Base-by-base conservation (phyloP, 1,140 invertebrate species). In the Lepidurus couesii region DNA sequence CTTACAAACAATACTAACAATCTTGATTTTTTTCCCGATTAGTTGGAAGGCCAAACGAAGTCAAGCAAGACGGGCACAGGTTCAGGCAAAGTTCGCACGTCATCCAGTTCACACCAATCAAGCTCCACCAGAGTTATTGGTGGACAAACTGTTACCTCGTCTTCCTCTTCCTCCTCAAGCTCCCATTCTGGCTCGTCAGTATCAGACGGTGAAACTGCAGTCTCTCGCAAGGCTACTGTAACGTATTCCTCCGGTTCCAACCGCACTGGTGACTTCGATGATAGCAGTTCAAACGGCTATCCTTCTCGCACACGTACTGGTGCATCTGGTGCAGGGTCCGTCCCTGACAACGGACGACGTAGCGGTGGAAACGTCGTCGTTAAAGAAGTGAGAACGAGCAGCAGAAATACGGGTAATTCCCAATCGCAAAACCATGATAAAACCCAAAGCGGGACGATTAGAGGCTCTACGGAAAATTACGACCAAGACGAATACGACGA, bases 401-500 rank as follows among this genome's bases (percentile, higher is more conserved):
- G 53, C 16, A 79, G 24, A 5, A 9, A 44, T 65, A 65, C 9
- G 6, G n/a, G 53, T 7, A 65, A 65, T 21, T 65, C 53, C 4
- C 16, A 65, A 21, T 13, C 13, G 9, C 16, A 65, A 65, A 47
- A 47, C 45, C 7, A 47, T 10, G 53, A 65, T 16, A 79, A 21
- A 26, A 78, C n/a, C 13, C 76, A 77, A 7, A 47, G 42, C 21
- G 42, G 24, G 10, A 45, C 44, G 7, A 26, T 34, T 3, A 44
- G 43, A 16, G 43, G 42, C 21, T 44, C 34, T 4, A 26, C 42
- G 21, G 76, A 77, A 26, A 45, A 77, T 42, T 42, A 77, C 24
- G 76, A 77, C 26, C 44, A 77, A 34, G 45, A 77, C 76, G 42
- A 77, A 7, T n/a, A 77, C 44, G 76, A 77, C 1, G 76, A 77